phyloP scores from a whole-genome alignment of 2,113 vertebrate genomes.

The Raphicerus campestris region DNA sequence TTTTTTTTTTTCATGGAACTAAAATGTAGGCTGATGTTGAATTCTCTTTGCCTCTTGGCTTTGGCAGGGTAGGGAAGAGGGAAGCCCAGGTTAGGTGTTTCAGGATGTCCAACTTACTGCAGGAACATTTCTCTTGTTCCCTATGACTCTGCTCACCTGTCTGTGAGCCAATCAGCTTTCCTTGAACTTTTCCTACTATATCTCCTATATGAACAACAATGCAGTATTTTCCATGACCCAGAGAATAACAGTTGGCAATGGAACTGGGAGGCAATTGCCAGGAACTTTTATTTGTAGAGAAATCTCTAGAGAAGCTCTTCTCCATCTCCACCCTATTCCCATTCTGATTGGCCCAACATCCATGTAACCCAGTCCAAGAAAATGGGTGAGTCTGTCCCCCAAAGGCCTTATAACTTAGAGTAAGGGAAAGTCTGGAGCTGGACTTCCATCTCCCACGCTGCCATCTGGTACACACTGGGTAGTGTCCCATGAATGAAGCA shows the following conservation, averaged over 20 bases:
- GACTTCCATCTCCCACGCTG: background rate
- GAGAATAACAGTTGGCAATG: background rate
- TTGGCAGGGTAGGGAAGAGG: background rate
- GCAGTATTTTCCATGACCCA: constrained; percentile 20
- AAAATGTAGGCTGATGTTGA: background rate
- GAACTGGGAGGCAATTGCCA: constrained; percentile 44
- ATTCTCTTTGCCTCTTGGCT: background rate
- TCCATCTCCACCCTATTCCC: constrained; percentile 46
- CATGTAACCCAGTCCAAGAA: constrained; percentile 41
- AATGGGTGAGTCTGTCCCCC: constrained; percentile 22
- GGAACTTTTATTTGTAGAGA: constrained; percentile 52
- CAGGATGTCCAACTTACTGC: background rate
- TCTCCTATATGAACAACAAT: background rate
- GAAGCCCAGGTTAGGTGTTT: background rate
- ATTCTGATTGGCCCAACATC: constrained; percentile 27
- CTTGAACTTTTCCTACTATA: background rate
- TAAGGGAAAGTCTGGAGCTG: background rate
- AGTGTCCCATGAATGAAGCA: background rate
- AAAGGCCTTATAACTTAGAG: constrained; percentile 33
- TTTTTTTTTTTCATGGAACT: background rate
- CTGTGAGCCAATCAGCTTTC: background rate
- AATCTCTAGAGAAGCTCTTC: constrained; percentile 57
- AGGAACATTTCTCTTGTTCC: background rate
- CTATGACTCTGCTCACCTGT: background rate
- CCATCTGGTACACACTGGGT: constrained; percentile 9